Conservation (phyloP, 2,797 vertebrate genomes). For the Chromis chromis region DNA sequence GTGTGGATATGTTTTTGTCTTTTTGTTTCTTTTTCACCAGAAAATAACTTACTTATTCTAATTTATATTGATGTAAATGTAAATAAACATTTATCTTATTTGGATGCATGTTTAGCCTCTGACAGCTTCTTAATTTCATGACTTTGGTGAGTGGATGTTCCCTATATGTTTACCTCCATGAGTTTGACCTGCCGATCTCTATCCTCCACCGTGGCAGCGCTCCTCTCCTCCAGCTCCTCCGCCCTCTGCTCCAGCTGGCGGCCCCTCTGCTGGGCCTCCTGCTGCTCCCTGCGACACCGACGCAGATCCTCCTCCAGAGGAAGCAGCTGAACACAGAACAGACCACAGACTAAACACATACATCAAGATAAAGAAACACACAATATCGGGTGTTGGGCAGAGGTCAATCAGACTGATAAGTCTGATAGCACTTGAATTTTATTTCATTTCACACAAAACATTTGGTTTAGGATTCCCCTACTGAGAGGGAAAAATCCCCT, state of each 20-base stretch:
- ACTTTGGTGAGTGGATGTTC: background rate
- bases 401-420: background rate
- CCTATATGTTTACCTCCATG: constrained; percentile 87
- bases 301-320: constrained; percentile 91
- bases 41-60: background rate
- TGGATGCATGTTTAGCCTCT: background rate
- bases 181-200: constrained; percentile 89
- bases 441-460: background rate
- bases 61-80: background rate
- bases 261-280: constrained; percentile 88
- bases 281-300: constrained; percentile 87
- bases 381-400: background rate
- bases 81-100: background rate
- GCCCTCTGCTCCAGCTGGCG: constrained; percentile 89
- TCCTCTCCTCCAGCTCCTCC: constrained; percentile 90
- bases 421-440: background rate
- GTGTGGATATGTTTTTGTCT: background rate
- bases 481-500: background rate
- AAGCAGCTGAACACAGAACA: constrained; percentile 83
- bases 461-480: background rate
- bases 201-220: constrained; percentile 86
- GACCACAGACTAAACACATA: constrained; percentile 41
- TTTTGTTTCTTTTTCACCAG: background rate
- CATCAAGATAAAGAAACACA: constrained; percentile 38
- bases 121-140: background rate